Evolutionary conservation across 2,113 vertebrate species (phyloP), one percentile per base, ranked within the genome.

Genomic region (Elephantulus edwardii): DNA sequence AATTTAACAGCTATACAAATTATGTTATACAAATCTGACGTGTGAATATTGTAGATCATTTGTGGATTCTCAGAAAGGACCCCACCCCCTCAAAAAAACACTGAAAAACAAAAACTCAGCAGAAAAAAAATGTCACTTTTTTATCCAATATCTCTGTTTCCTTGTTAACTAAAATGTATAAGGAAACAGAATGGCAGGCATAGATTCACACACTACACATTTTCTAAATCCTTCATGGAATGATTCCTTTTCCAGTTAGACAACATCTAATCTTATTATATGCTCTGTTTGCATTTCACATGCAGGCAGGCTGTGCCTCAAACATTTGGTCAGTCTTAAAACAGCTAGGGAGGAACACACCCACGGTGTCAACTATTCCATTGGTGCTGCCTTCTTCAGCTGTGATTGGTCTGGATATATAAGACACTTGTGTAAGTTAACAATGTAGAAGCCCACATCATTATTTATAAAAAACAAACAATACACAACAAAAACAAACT

Each of bases 241-340:
- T 13, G 26, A 46, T 86, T 78, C 8, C 11, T 54, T 90, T 92
- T 85, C 58, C 12, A 52, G 14, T 14, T 90, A 92, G 83, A 93
- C 64, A 35, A 92, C 50, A 91, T 86, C 83, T 64, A 86, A n/a
- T 68, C 96, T 86, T 92, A 12, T 80, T 87, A 86, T 84, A 19
- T 35, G 7, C 16, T 66, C 64, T n/a, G 33, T 66, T 5, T 35
- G 17, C 26, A 66, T 7, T 66, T 14, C 16, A 35, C n/a, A 35
- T 35, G n/a, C 16, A 66, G 14, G 35, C 17, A 66, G 16, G 64
- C 16, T 66, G n/a, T 35, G n/a, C 16, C 13, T 58, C 26, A 58
- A 28, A 58, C 56, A 26, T 58, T 26, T 10, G 7, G 8, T 10
- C 56, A 58, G 26, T 26, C 26, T 3, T 58, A 58, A 58, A 26